phyloP scores from a whole-genome alignment of 1,140 invertebrate genomes.

The Idris sp. region DNA sequence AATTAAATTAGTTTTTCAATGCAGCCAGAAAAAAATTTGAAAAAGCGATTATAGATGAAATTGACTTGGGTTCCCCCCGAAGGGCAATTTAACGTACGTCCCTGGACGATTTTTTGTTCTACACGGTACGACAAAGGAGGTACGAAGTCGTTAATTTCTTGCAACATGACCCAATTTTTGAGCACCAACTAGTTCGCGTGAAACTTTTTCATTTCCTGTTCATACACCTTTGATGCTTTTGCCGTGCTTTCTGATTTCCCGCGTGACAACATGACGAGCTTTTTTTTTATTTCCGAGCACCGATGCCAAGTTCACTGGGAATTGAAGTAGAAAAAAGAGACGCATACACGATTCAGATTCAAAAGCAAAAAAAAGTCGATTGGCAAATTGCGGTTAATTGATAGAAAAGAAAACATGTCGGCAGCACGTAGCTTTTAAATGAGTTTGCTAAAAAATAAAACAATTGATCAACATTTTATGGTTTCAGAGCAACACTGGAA shows the following conservation, averaged over 20 bases:
- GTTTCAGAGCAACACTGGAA: too few species aligned
- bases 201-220: constrained; percentile 52
- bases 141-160: constrained; percentile 58
- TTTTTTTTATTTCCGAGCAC: constrained; percentile 42
- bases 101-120: constrained; percentile 24
- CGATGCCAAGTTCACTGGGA: constrained; percentile 26
- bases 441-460: too few species aligned
- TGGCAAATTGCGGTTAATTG: too few species aligned
- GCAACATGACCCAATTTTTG: constrained; percentile 50
- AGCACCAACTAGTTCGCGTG: constrained; percentile 29
- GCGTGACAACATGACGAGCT: constrained; percentile 58
- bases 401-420: too few species aligned
- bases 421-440: too few species aligned
- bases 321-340: constrained; percentile 50
- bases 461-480: too few species aligned
- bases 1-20: too few species aligned
- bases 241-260: constrained; percentile 48
- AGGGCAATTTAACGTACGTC: constrained; percentile 22
- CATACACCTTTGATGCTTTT: constrained; percentile 49
- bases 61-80: neutral
- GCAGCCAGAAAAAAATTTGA: too few species aligned
- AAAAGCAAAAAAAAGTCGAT: too few species aligned
- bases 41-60: too few species aligned
- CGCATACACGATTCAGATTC: too few species aligned
- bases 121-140: constrained; percentile 26